phyloP scores from a whole-genome alignment of 2,888 invertebrate genomes.

The Cordilura impudica region DNA sequence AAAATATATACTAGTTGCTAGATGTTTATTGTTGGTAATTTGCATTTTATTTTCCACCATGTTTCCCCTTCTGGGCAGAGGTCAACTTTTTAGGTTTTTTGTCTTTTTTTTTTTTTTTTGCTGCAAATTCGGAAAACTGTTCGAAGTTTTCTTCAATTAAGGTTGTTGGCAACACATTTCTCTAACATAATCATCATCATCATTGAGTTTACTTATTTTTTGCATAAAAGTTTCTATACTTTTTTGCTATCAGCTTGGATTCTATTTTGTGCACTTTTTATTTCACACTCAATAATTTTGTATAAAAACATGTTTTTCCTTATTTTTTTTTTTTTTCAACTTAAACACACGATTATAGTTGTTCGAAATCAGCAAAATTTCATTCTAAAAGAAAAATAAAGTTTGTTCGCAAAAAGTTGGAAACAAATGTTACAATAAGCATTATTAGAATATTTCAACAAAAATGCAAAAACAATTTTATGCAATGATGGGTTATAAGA shows the following conservation, averaged over 20 bases:
- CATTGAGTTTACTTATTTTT: conserved; percentile 29
- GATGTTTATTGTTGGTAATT: too few species aligned
- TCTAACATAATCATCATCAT: conserved; percentile 13
- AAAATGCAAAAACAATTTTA: neutral
- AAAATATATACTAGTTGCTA: too few species aligned
- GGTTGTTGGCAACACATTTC: conserved; percentile 26
- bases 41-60: too few species aligned
- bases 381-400: conserved; percentile 15
- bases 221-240: conserved; percentile 21
- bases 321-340: neutral
- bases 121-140: neutral
- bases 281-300: conserved; percentile 15
- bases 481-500: neutral
- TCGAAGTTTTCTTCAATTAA: neutral
- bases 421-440: conserved; percentile 34
- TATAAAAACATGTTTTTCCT: neutral
- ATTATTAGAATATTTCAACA: conserved; percentile 30
- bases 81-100: too few species aligned
- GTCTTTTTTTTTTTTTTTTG: neutral
- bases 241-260: neutral
- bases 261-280: neutral
- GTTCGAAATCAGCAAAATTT: conserved; percentile 18
- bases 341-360: conserved; percentile 9
- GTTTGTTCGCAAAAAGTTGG: conserved; percentile 32
- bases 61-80: neutral